These are phyloP conservation scores for Cyphotilapia sp. DNA, from an alignment of 2,113 vertebrate species.

Conservation along the genomic window DNA sequence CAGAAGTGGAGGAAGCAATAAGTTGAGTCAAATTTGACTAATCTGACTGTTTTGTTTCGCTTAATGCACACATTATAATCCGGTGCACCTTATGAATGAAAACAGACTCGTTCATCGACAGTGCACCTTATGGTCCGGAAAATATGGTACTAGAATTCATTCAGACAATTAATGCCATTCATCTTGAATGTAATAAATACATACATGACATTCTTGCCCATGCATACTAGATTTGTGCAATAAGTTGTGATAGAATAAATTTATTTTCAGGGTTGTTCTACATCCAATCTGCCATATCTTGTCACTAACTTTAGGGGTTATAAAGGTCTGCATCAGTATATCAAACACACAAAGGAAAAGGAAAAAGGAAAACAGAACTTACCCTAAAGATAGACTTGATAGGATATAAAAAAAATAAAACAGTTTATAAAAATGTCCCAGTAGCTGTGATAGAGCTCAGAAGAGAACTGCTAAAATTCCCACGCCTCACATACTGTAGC, in stretches of 20 bases:
- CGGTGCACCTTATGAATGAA: not conserved
- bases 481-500: not conserved
- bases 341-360: not conserved
- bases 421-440: not conserved
- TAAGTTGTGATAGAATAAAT: not conserved
- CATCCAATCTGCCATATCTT: not conserved
- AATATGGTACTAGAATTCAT: not conserved
- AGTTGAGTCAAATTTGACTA: not conserved
- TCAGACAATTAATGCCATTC: rapidly evolving
- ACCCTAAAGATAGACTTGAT: not conserved
- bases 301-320: not conserved
- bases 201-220: not conserved
- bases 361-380: rapidly evolving
- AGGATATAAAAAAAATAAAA: not conserved
- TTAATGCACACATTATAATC: not conserved
- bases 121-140: not conserved
- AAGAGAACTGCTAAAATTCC: not conserved
- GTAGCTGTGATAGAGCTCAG: not conserved
- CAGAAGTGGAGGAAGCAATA: not conserved
- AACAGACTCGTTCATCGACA: rapidly evolving
- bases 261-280: not conserved
- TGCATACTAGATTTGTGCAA: not conserved
- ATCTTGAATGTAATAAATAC: not conserved
- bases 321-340: not conserved
- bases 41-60: not conserved